Evolutionary conservation across 35 echinoderm and acorn worm genomes (phyloP), one percentile per base, ranked within the genome.

Genomic region (Patiria miniata): DNA sequence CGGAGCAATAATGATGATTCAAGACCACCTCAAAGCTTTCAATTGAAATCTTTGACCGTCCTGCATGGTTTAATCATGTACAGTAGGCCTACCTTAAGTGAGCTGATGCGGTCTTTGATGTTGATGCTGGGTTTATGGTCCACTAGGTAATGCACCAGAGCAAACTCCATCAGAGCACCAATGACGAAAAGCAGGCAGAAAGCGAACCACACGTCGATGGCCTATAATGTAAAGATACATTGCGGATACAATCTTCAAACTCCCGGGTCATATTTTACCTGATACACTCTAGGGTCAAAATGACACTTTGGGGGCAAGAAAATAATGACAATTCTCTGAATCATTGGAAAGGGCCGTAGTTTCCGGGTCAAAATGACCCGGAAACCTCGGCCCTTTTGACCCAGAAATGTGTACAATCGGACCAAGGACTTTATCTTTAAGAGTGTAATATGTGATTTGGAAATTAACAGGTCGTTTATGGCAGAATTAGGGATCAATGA

Each of bases 191-290:
- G 37, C n/a, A 93, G 56, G 82, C 90, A 93, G 1, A 58, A 58
- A 2, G 81, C 76, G 44, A 93, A 97, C 94, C 94, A 97, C 40
- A 97, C 73, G 26, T 93, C 90, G 84, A 97, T 93, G 1, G 94
- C 94, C 94, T 97, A 77, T 18, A 39, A 52, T n/a, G 33, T 59
- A 54, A 85, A 91, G 51, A 91, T 33, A 61, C 0, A 77, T 55
- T 21, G 36, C 3, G 18, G 78, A n/a, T n/a, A n/a, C n/a, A n/a
- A n/a, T n/a, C n/a, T n/a, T n/a, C n/a, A 14, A 30, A 78, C 16
- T 81, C 29, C 14, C 7, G 30, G 15, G 40, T 8, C 40, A 38
- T 14, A 14, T 7, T 52, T 17, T 14, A 51, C 32, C 18, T 8
- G 30, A 33, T 18, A 42, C 32, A 18, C 51, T 50, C 10, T 7